phyloP scores from a whole-genome alignment of 2,888 invertebrate species.

The Chymomyza caudatula region DNA sequence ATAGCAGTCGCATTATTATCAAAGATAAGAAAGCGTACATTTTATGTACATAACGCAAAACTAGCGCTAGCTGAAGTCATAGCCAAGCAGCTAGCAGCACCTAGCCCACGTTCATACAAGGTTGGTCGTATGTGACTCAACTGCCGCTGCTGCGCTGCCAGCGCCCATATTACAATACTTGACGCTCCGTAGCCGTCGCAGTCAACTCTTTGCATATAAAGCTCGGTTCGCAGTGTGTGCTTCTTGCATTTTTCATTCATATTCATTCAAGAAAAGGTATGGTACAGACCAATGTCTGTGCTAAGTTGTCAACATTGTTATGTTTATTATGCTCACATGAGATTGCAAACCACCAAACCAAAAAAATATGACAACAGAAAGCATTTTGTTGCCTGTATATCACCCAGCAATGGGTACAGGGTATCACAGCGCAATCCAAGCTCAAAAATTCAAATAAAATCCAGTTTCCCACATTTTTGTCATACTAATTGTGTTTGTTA shows the following conservation, averaged over 20 bases:
- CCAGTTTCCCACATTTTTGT: slow-evolving; percentile 32
- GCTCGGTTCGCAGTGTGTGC: background rate
- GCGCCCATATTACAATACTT: slow-evolving; percentile 15
- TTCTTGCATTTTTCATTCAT: slow-evolving; percentile 32
- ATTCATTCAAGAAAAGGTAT: slow-evolving; percentile 30
- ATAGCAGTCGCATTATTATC: slow-evolving; percentile 37
- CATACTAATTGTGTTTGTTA: slow-evolving; percentile 45
- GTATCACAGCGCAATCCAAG: too few relatives aligned
- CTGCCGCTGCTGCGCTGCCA: slow-evolving; percentile 32
- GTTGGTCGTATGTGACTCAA: slow-evolving; percentile 55
- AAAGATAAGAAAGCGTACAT: slow-evolving; percentile 51
- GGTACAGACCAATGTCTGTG: slow-evolving; percentile 15
- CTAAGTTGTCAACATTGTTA: too few relatives aligned
- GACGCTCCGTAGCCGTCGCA: background rate
- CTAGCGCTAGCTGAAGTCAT: slow-evolving; percentile 11
- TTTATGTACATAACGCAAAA: slow-evolving; percentile 19
- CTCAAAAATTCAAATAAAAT: slow-evolving; percentile 24
- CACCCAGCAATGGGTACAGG: too few relatives aligned
- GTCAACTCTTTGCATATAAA: too few relatives aligned
- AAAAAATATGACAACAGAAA: too few relatives aligned
- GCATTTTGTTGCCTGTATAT: too few relatives aligned
- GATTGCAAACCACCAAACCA: too few relatives aligned
- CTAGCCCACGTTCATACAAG: slow-evolving; percentile 34
- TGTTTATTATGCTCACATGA: too few relatives aligned
- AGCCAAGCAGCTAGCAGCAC: slow-evolving; percentile 13